A percentile compares a stretch with the other conserved stretches of the same genome.
phyloP scores from a whole-genome alignment of 2,888 invertebrate genomes.

The Heliconius charithonia region DNA sequence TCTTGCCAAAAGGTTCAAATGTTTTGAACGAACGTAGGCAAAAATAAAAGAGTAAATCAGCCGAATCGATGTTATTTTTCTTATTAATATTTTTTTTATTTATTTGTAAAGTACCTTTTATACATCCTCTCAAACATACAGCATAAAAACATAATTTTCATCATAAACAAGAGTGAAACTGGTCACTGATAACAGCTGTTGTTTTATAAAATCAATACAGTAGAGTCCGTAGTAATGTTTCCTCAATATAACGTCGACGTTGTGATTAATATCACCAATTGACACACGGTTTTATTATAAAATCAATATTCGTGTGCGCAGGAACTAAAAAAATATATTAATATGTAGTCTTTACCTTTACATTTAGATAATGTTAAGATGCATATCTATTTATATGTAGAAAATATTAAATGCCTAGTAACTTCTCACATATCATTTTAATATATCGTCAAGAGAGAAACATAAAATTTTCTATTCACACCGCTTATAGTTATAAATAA shows the following conservation, averaged over 20 bases:
- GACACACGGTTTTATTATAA: background rate
- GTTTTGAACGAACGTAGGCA: too few species aligned
- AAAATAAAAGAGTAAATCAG: too few species aligned
- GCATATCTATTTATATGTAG: background rate
- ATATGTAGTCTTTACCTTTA: background rate
- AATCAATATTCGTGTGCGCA: background rate
- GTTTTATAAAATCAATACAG: background rate
- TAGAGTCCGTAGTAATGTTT: background rate
- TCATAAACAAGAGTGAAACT: background rate
- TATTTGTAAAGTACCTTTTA: too few species aligned
- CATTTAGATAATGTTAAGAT: background rate
- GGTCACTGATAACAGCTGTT: background rate
- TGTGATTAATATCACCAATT: background rate
- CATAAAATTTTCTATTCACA: background rate
- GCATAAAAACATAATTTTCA: background rate
- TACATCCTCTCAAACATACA: background rate
- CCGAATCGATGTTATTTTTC: too few species aligned
- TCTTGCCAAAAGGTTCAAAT: too few species aligned
- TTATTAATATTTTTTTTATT: too few species aligned
- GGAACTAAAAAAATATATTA: background rate
- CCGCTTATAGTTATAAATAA: slow-evolving; percentile 1
- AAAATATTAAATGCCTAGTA: background rate
- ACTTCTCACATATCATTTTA: background rate
- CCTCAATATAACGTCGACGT: background rate
- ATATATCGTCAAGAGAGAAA: background rate